Evolutionary conservation across 2,797 vertebrate species (phyloP).

Genomic region (Petrocephalus sullivani): DNA sequence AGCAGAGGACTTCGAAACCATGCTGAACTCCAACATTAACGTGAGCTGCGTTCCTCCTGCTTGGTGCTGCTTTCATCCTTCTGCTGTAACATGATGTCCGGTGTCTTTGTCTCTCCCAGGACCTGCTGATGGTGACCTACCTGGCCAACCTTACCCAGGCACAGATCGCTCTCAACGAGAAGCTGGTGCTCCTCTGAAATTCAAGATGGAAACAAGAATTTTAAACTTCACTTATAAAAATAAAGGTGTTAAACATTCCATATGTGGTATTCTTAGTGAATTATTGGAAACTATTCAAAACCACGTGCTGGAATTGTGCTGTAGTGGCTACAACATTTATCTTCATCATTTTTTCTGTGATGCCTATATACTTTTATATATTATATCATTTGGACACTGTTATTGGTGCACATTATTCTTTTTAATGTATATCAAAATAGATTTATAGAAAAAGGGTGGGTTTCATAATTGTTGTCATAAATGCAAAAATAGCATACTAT

Average conservation of each 20-base stretch:
- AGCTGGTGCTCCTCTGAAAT: slow-evolving; percentile 76
- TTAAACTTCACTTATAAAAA: slow-evolving; percentile 48
- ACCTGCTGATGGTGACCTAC: slow-evolving; percentile 98
- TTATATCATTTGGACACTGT: neutral
- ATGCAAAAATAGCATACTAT: neutral
- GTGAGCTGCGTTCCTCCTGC: slow-evolving; percentile 60
- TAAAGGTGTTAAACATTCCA: slow-evolving; percentile 50
- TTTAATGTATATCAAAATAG: neutral
- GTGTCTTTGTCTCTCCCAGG: slow-evolving; percentile 59
- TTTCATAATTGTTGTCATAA: neutral
- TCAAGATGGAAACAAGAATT: slow-evolving; percentile 36
- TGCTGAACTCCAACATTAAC: slow-evolving; percentile 98
- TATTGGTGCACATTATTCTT: neutral
- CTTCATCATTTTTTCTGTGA: neutral
- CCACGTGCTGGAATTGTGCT: neutral
- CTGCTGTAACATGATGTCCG: neutral
- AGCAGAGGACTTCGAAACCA: slow-evolving; percentile 93
- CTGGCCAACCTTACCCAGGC: slow-evolving; percentile 95
- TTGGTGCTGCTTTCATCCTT: neutral
- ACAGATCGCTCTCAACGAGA: slow-evolving; percentile 96
- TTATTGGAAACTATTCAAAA: neutral
- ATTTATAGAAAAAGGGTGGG: neutral
- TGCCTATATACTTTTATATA: neutral
- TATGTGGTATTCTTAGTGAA: slow-evolving; percentile 22
- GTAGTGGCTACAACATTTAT: neutral